Evolutionary conservation across 2,888 invertebrate genomes (phyloP), one percentile per base, ranked within the genome.

Genomic region (Tiphia femorata): DNA sequence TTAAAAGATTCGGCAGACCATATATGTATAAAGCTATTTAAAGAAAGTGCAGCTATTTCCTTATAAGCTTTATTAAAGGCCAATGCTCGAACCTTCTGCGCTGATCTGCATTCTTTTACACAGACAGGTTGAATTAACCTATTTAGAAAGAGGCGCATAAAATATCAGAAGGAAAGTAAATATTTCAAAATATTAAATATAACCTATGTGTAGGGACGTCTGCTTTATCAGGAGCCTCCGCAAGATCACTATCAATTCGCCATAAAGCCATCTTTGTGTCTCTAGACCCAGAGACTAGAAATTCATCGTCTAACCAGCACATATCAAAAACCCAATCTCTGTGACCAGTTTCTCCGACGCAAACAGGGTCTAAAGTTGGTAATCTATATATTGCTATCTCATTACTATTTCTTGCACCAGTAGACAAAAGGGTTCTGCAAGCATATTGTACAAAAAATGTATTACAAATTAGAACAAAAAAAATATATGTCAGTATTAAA

Each of bases 221-320:
- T 2, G 80, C 81, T 72, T 81, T 82, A 37, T 87, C 86, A 29
- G 85, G 83, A 46, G 84, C 85, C 54, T 81, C 82, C 3, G 80
- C 79, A 21, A 82, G 73, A 58, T 84, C 83, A 47, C 79, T 81
- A 42, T 86, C 92, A 47, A 96, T 91, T 58, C 91, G 88, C 97
- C 97, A 98, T 56, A 97, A 85, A 17, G 95, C 94, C 86, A 97
- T 88, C 80, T 91, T 92, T 2, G 95, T 94, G 84, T 97, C 97
- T 49, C 96, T 89, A 0, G 96, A 96, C 8, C 97, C 97, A 4
- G 96, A 95, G 53, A 97, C 96, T 50, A 97, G 85, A 86, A 95
- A 96, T 84, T 97, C 93, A 84, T 98, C 97, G 84, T 98, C 97
- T 60, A 98, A 84, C 97, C 97, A 98, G 65, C 94, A 94, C 90